A percentile compares a stretch with the other conserved stretches of the same genome.
These are phyloP conservation scores for Cavia aperea DNA, from an alignment of 2,113 vertebrate species.

Conservation along the genomic window DNA sequence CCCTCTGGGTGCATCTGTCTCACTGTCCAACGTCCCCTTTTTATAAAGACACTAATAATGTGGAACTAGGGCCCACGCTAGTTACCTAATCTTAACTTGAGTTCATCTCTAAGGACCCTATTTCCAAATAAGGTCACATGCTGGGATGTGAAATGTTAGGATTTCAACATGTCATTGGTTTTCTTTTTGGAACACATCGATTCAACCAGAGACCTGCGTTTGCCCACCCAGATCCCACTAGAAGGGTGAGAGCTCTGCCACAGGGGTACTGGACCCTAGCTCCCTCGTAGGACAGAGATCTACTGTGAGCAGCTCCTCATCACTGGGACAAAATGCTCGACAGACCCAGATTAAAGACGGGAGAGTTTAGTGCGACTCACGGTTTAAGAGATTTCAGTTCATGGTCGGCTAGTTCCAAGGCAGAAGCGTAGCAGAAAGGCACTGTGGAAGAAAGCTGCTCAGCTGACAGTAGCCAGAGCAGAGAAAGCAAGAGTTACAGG, in stretches of 20 bases:
- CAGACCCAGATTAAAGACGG: background rate
- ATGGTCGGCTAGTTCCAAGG: background rate
- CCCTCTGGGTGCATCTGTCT: background rate
- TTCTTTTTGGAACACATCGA: background rate
- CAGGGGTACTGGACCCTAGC: background rate
- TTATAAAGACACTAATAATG: background rate
- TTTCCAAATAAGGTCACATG: background rate
- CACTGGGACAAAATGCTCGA: background rate
- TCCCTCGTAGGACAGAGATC: background rate
- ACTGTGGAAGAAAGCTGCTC: background rate
- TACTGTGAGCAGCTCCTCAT: background rate
- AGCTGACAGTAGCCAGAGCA: background rate
- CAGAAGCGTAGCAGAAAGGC: background rate
- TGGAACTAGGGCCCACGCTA: background rate
- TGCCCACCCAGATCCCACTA: background rate
- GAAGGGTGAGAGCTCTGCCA: background rate
- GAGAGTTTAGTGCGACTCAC: background rate
- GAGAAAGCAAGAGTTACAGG: background rate
- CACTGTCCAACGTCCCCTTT: background rate
- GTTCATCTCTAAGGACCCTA: background rate
- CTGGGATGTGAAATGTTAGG: background rate
- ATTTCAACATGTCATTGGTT: background rate
- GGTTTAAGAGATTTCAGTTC: background rate
- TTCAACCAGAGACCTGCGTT: background rate
- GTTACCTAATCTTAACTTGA: background rate